Conservation (phyloP, 2,797 vertebrate species). For the Erpetoichthys calabaricus region DNA sequence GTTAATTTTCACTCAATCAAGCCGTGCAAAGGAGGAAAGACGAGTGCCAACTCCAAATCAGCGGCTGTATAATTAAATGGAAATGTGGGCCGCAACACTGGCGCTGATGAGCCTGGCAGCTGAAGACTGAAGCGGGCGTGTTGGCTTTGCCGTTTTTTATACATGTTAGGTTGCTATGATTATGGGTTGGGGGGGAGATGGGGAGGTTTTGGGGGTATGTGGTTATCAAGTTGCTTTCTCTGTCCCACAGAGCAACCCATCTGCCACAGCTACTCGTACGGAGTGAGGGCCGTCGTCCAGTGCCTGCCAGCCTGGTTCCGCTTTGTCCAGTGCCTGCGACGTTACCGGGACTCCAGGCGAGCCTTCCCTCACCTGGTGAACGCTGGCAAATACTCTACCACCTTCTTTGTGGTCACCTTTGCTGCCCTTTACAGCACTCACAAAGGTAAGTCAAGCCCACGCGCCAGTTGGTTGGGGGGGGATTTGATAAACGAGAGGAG, state of each 20-base stretch:
- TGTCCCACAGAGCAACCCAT: slow-evolving; percentile 39
- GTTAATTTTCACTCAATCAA: too few species aligned
- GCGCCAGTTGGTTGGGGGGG: neutral
- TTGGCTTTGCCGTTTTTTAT: too few species aligned
- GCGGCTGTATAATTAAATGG: too few species aligned
- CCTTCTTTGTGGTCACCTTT: slow-evolving; percentile 93
- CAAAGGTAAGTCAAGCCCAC: slow-evolving; percentile 50
- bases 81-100: too few species aligned
- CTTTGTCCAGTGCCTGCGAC: slow-evolving; percentile 93
- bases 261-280: slow-evolving; percentile 84
- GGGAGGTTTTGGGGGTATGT: too few species aligned
- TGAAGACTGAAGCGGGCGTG: too few species aligned
- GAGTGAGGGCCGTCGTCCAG: slow-evolving; percentile 87
- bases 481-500: neutral
- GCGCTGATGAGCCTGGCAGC: too few species aligned
- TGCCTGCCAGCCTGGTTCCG: slow-evolving; percentile 96
- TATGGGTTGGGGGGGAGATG: too few species aligned
- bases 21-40: too few species aligned
- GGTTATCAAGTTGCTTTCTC: too few species aligned
- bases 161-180: too few species aligned
- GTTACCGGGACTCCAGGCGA: slow-evolving; percentile 88
- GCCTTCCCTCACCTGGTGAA: slow-evolving; percentile 93
- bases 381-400: slow-evolving; percentile 95
- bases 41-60: too few species aligned
- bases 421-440: slow-evolving; percentile 84